Base-by-base conservation (phyloP, 1,140 invertebrate species). In the Drosophila willistoni region DNA sequence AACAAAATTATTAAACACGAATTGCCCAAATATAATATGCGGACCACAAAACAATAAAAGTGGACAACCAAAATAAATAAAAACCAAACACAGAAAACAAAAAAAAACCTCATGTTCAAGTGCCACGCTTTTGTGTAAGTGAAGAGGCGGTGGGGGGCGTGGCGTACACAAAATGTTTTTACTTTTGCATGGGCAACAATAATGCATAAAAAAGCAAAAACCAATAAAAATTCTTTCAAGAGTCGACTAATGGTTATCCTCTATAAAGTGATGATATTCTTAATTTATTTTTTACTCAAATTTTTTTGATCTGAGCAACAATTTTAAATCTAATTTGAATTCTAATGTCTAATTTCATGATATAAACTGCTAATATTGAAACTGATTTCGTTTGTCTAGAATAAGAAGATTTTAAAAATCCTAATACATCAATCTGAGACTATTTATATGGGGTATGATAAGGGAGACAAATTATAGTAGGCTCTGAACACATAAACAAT, bases 21-120 rank as follows among this genome's bases (percentile, higher is more conserved):
- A 86, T 79, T 86, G 83, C 74, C 83, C 83, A 86, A 83, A 87
- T 87, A 86, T 80, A 86, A 79, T 83, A 77, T 83, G 73, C 79
- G 83, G 83, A 77, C 83, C 76, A 60, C 84, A 86, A 77, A 86
- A 87, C 83, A 86, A 86, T 73, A 87, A 86, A 79, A 74, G 83
- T 80, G 79, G 76, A 71, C 72, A 76, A 60, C 66, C 67, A 67
- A 51, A 66, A 75, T 65, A 47, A 68, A 68, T 65, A 68, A 19
- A 44, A 63, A 10, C 2, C 33, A 14, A 36, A 55, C 63, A 67
- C 36, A 67, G 44, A 34, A 66, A 17, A 44, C 10, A 33, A 12
- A 44, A 71, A 19, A 39, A 42, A 57, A 41, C 79, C 69, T 86
- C 83, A 84, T 86, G 83, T 86, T 78, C 79, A 63, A 87, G 71